These are phyloP conservation scores for Romanogobio albipinnatus DNA, from an alignment of 2,113 vertebrate species.

Conservation along the genomic window DNA sequence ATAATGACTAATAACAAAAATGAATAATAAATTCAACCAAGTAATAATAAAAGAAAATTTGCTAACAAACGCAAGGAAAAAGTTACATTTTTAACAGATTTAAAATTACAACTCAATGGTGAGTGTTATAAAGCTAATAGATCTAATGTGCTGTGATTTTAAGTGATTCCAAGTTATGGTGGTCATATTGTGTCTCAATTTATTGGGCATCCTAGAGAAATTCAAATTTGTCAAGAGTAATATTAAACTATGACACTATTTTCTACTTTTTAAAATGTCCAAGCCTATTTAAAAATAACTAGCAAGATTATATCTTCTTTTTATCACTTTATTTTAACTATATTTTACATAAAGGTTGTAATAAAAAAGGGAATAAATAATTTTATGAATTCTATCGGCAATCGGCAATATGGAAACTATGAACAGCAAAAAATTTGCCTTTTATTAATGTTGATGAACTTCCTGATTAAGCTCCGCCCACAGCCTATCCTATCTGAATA, in stretches of 20 bases:
- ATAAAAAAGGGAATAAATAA: neutral
- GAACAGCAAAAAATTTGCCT: neutral
- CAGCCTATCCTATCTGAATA: neutral
- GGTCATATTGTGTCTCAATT: neutral
- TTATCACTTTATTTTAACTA: neutral
- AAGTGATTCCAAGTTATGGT: neutral
- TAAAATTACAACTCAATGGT: too few species aligned
- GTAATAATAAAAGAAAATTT: neutral
- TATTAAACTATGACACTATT: neutral
- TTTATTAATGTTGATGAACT: neutral
- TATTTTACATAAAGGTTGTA: neutral
- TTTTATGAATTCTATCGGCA: neutral
- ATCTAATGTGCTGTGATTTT: neutral
- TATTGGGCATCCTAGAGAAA: neutral
- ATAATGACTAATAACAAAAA: neutral
- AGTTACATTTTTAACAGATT: neutral
- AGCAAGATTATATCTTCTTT: neutral
- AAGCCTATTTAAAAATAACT: neutral
- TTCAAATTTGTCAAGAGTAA: neutral
- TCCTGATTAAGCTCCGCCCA: neutral
- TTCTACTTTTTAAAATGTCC: neutral
- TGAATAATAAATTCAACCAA: neutral
- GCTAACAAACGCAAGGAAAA: neutral
- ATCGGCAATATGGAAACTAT: neutral
- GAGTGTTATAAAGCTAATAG: neutral